These are phyloP conservation scores for Smittia aterrima DNA, from an alignment of 2,888 invertebrate species.

Conservation along the genomic window DNA sequence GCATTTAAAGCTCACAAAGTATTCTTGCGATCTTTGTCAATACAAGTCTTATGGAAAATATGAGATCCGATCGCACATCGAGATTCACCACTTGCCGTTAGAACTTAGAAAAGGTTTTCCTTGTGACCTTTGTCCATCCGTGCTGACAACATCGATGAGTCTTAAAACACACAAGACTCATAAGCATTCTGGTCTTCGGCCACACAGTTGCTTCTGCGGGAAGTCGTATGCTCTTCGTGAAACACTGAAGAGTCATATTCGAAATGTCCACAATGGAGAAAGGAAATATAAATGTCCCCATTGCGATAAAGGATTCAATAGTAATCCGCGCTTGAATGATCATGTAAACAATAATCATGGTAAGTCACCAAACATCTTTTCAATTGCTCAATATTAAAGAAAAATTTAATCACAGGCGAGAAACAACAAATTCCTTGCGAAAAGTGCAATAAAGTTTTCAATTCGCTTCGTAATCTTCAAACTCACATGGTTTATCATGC, in stretches of 20 bases:
- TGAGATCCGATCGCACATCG: slow-evolving; percentile 32
- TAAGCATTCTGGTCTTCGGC: slow-evolving; percentile 2
- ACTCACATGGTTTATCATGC: slow-evolving; percentile 29
- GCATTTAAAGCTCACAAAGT: slow-evolving; percentile 32
- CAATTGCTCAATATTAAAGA: not conserved
- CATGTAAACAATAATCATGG: slow-evolving; percentile 35
- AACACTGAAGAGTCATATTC: slow-evolving; percentile 29
- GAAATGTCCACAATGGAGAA: slow-evolving; percentile 29
- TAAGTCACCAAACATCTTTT: not conserved
- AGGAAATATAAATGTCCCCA: slow-evolving; percentile 30
- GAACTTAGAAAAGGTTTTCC: slow-evolving; percentile 24
- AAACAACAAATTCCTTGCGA: slow-evolving; percentile 38
- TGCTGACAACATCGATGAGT: slow-evolving; percentile 30
- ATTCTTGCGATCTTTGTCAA: slow-evolving; percentile 17
- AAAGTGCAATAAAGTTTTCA: slow-evolving; percentile 26
- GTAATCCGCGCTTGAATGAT: slow-evolving; percentile 24
- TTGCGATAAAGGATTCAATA: slow-evolving; percentile 30
- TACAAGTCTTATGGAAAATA: slow-evolving; percentile 30
- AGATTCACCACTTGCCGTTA: slow-evolving; percentile 35
- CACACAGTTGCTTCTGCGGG: slow-evolving; percentile 12
- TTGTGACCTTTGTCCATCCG: slow-evolving; percentile 28
- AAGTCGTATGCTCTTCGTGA: slow-evolving; percentile 22
- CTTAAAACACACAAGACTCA: slow-evolving; percentile 35
- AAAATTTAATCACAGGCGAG: not conserved
- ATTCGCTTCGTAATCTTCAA: slow-evolving; percentile 29